These are phyloP conservation scores for Amphipyra berbera DNA, from an alignment of 2,888 invertebrate species.

Conservation along the genomic window DNA sequence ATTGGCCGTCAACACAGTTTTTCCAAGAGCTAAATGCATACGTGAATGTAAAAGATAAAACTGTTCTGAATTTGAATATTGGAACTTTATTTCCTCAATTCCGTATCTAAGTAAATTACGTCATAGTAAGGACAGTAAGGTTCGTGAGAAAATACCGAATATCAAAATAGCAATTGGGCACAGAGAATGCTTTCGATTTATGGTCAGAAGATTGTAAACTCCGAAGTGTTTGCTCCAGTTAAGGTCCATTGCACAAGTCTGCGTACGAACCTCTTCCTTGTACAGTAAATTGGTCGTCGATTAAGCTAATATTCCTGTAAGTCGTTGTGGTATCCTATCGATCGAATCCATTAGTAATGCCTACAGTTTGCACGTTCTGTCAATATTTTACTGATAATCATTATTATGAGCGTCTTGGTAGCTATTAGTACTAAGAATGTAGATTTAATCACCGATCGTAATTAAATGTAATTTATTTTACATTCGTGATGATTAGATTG, in stretches of 20 bases:
- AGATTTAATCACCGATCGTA: slow-evolving; percentile 4
- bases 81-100: slow-evolving; percentile 16
- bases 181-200: slow-evolving; percentile 47
- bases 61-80: slow-evolving; percentile 19
- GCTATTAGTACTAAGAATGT: slow-evolving; percentile 16
- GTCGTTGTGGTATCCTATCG: slow-evolving; percentile 9
- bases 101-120: slow-evolving; percentile 1
- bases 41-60: slow-evolving; percentile 19
- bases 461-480: slow-evolving; percentile 36
- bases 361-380: slow-evolving; percentile 20
- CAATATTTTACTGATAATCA: slow-evolving; percentile 10
- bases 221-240: slow-evolving; percentile 53
- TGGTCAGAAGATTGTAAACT: slow-evolving; percentile 37
- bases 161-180: slow-evolving; percentile 23
- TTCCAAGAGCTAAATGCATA: neutral
- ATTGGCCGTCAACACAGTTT: neutral
- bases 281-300: slow-evolving; percentile 28
- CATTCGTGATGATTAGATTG: slow-evolving; percentile 19
- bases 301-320: slow-evolving; percentile 28
- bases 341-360: slow-evolving; percentile 24
- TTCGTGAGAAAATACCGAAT: slow-evolving; percentile 49
- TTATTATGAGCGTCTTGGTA: slow-evolving; percentile 13
- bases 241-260: slow-evolving; percentile 41
- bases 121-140: slow-evolving; percentile 4
- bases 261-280: slow-evolving; percentile 54